phyloP scores from a whole-genome alignment of 1,140 invertebrate species.

The Triops cancriformis region DNA sequence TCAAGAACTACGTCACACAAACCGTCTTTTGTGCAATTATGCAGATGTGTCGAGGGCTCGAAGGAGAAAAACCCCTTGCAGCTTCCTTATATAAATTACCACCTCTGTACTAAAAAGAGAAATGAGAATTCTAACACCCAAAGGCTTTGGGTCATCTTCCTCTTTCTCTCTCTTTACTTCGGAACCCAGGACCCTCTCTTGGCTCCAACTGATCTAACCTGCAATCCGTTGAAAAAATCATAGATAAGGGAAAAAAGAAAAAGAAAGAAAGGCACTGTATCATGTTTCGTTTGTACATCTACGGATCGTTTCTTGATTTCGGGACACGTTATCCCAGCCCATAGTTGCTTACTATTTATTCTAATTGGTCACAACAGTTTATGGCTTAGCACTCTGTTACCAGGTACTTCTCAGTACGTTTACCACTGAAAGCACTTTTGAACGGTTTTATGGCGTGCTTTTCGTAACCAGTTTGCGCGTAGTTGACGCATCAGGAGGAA shows the following conservation, averaged over 20 bases:
- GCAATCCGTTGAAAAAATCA: neutral
- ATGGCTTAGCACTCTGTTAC: neutral
- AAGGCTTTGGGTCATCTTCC: slow-evolving; percentile 2
- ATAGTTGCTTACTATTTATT: no score
- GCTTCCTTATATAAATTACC: slow-evolving; percentile 3
- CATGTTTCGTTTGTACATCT: no score
- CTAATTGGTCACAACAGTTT: no score
- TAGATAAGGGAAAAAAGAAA: no score
- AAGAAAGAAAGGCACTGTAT: no score
- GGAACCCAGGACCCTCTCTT: neutral
- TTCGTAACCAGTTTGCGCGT: neutral
- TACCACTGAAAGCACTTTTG: neutral
- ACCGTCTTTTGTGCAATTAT: neutral
- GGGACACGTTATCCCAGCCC: no score
- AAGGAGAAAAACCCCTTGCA: neutral
- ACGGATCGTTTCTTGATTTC: no score
- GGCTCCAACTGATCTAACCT: neutral
- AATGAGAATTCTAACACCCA: slow-evolving; percentile 5
- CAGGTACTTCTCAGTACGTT: neutral
- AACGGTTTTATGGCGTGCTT: neutral
- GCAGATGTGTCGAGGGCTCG: neutral
- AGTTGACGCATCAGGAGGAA: neutral
- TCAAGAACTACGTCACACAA: neutral
- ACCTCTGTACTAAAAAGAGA: neutral
- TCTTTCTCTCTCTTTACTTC: neutral